phyloP scores from a whole-genome alignment of 2,797 vertebrate genomes.

The Phataginus tetradactyla region DNA sequence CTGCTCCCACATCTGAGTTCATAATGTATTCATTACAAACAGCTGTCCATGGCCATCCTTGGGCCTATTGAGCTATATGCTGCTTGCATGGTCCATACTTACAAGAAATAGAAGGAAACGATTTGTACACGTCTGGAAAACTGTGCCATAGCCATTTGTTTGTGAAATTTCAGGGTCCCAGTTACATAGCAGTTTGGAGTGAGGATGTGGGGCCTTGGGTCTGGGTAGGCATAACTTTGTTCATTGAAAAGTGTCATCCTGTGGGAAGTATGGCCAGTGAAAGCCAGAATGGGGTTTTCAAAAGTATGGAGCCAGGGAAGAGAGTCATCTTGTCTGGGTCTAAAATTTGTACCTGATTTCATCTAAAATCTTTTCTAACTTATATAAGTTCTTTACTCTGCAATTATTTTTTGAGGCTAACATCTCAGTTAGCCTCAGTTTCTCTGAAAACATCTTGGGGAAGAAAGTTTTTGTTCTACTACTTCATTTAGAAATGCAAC shows the following conservation, averaged over 20 bases:
- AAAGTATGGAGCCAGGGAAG: neutral
- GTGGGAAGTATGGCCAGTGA: neutral
- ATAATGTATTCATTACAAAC: neutral
- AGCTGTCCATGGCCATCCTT: no score
- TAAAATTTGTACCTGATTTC: neutral
- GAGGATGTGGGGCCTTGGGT: neutral
- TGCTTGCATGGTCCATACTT: neutral
- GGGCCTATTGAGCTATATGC: neutral
- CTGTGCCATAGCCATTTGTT: neutral
- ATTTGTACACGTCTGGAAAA: neutral
- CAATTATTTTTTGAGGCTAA: neutral
- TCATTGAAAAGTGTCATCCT: neutral
- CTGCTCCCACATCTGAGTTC: neutral
- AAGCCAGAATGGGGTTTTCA: neutral
- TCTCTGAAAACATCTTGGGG: neutral
- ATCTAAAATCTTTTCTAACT: neutral
- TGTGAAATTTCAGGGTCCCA: neutral
- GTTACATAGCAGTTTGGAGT: neutral
- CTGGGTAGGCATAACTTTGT: neutral
- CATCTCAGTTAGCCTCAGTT: neutral
- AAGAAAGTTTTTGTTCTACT: neutral
- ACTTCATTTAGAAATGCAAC: neutral
- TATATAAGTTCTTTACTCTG: neutral
- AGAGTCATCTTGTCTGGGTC: neutral
- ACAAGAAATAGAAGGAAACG: neutral